phyloP scores from a whole-genome alignment of 2,888 invertebrate genomes.

The Andrena dorsata region DNA sequence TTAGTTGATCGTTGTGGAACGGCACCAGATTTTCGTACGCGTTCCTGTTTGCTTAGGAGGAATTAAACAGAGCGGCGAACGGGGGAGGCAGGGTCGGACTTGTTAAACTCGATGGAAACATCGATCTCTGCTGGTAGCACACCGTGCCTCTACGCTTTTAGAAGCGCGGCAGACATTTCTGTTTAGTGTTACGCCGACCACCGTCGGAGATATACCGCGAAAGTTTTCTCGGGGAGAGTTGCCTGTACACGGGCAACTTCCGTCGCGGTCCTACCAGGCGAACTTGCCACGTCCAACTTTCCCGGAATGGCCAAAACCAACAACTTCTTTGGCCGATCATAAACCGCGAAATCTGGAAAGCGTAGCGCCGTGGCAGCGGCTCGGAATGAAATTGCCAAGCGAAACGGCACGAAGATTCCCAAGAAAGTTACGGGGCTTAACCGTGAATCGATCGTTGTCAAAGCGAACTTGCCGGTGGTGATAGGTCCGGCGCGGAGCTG shows the following conservation, averaged over 20 bases:
- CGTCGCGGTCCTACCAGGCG: background rate
- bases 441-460: constrained; percentile 27
- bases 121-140: background rate
- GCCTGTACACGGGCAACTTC: constrained; percentile 14
- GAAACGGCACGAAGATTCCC: constrained; percentile 12
- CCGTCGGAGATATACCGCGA: constrained; percentile 10
- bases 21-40: background rate
- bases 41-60: background rate
- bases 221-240: constrained; percentile 23
- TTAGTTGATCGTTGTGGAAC: background rate
- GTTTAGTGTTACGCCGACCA: constrained; percentile 18
- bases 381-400: constrained; percentile 13
- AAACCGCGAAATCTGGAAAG: constrained; percentile 45
- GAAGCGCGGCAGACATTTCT: constrained; percentile 12
- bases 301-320: constrained; percentile 19
- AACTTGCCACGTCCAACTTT: constrained; percentile 42
- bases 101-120: background rate
- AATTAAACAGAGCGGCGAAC: background rate
- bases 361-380: background rate
- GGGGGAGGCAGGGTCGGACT: background rate
- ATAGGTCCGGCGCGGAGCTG: background rate
- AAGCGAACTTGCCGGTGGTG: constrained; percentile 7
- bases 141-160: background rate
- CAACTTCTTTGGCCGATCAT: constrained; percentile 44
- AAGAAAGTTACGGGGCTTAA: constrained; percentile 11